Evolutionary conservation across 2,888 invertebrate genomes (phyloP).

Genomic region (Cheilosia urbana): DNA sequence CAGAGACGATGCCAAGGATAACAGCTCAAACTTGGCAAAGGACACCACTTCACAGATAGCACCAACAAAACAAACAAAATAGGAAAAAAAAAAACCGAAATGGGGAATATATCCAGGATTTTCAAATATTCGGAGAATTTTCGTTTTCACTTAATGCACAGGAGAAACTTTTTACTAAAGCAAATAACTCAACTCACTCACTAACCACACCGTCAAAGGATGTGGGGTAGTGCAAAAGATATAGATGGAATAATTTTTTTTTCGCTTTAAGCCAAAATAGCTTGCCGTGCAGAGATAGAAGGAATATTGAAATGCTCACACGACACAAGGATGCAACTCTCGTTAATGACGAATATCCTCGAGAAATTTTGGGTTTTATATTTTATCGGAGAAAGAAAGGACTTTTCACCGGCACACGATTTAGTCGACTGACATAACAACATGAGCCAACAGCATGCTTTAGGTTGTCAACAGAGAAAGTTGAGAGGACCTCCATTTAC

Average conservation of each 20-base stretch:
- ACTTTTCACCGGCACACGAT: constrained; percentile 70
- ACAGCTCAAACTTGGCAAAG: constrained; percentile 10
- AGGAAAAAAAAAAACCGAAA: background rate
- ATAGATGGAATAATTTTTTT: background rate
- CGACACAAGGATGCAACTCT: constrained; percentile 66
- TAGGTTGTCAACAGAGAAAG: constrained; percentile 71
- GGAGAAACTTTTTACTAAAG: constrained; percentile 40
- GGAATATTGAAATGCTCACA: constrained; percentile 33
- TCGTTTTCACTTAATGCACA: constrained; percentile 43
- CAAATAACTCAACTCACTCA: constrained; percentile 47
- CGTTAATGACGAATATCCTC: constrained; percentile 56
- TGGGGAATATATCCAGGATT: background rate
- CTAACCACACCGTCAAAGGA: constrained; percentile 56
- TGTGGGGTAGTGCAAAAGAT: constrained; percentile 36
- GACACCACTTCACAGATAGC: constrained; percentile 28
- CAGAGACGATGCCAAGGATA: constrained; percentile 36
- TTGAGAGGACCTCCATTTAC: constrained; percentile 57
- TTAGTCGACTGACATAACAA: constrained; percentile 71
- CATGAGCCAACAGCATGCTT: constrained; percentile 57
- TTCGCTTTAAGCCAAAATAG: background rate
- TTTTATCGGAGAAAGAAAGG: constrained; percentile 43
- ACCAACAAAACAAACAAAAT: constrained; percentile 1
- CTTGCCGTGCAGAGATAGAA: constrained; percentile 3
- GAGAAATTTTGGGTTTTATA: constrained; percentile 42
- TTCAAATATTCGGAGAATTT: constrained; percentile 35